These are phyloP conservation scores for Hyperoodon ampullatus DNA, from an alignment of 2,113 vertebrate genomes.

Conservation along the genomic window DNA sequence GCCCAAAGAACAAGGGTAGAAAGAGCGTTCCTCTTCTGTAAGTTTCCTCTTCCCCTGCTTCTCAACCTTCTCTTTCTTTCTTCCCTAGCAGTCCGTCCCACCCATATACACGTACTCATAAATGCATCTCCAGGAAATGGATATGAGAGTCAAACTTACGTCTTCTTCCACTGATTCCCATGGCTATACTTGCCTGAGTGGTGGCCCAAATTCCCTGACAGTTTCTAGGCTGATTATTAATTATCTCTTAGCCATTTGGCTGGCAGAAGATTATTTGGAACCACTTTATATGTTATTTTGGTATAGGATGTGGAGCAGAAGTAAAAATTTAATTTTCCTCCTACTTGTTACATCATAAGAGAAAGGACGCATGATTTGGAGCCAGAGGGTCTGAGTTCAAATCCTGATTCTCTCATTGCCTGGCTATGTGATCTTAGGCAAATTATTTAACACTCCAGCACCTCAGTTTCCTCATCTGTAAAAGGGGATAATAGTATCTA, in stretches of 20 bases:
- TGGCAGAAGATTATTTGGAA: neutral
- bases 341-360: neutral
- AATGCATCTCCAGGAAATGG: neutral
- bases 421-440: neutral
- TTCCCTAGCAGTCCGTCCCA: neutral
- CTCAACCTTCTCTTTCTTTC: neutral
- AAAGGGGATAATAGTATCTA: neutral
- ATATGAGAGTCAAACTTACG: rapidly evolving
- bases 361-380: neutral
- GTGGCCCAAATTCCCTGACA: neutral
- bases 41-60: neutral
- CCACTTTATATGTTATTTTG: neutral
- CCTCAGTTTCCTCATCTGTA: neutral
- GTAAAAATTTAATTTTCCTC: neutral
- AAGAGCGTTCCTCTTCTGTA: neutral
- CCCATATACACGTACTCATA: neutral
- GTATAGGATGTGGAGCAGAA: neutral
- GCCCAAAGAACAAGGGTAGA: neutral
- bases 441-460: neutral
- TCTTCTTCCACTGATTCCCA: neutral
- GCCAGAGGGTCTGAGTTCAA: neutral
- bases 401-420: neutral
- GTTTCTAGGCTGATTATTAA: neutral
- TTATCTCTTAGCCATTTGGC: neutral
- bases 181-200: neutral